phyloP scores from a whole-genome alignment of 2,797 vertebrate species.

The Gastrophryne carolinensis region DNA sequence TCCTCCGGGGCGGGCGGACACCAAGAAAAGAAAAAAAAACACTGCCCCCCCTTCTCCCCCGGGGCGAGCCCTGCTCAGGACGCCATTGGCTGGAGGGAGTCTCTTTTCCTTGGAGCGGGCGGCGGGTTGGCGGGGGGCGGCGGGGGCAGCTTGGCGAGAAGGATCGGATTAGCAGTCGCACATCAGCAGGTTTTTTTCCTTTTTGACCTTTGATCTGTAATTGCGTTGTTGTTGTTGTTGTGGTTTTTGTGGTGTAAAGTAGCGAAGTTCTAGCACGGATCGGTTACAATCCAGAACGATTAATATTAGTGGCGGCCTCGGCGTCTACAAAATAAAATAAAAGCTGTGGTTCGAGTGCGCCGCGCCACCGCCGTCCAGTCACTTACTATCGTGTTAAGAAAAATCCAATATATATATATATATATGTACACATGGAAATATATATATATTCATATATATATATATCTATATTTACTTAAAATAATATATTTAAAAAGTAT shows the following conservation, averaged over 20 bases:
- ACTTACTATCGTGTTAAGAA: conserved; percentile 65
- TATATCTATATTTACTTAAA: conserved; percentile 45
- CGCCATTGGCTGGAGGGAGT: conserved; percentile 1
- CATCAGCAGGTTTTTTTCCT: conserved; percentile 18
- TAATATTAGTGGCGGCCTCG: conserved; percentile 15
- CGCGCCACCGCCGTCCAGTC: conserved; percentile 68
- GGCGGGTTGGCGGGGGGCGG: no score
- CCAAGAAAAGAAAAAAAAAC: not conserved
- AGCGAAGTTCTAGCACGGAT: conserved; percentile 12
- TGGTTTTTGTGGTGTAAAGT: not conserved
- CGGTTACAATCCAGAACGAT: conserved; percentile 18
- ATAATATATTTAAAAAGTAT: conserved; percentile 71
- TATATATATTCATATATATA: conserved; percentile 50
- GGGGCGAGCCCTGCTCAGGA: not conserved
- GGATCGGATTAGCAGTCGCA: conserved; percentile 20
- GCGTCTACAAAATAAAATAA: conserved; percentile 5
- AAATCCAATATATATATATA: conserved; percentile 69
- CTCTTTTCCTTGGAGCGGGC: not conserved
- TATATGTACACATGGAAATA: conserved; percentile 64
- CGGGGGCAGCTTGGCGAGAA: not conserved
- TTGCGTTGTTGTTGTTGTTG: not conserved
- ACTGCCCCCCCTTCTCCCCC: not conserved
- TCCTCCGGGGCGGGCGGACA: not conserved
- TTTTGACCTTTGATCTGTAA: conserved; percentile 38
- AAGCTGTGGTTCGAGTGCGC: conserved; percentile 55